Base-by-base conservation (phyloP, 2,113 vertebrate species). In the Athene noctua region DNA sequence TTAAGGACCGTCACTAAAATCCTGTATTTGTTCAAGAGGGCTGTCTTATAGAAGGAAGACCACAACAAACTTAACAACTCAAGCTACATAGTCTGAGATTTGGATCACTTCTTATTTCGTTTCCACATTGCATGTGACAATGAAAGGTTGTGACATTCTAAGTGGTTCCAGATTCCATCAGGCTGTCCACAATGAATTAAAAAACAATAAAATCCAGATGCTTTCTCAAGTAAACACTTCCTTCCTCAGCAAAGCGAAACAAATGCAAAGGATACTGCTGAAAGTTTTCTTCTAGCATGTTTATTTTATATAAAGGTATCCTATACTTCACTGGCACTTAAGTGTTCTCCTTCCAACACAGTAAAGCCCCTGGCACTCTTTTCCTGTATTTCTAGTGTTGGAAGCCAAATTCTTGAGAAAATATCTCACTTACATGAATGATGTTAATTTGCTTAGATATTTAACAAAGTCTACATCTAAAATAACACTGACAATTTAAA, bases 171-270 rank as follows among this genome's bases (percentile, higher is more conserved):
- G 97, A 96, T 73, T 71, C 87, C 73, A 80, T 66, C 93, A 74
- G 95, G 71, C 63, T 94, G 92, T 90, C 89, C 87, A 92, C 83
- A 47, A 73, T 65, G 79, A 93, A 96, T 89, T 91, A 84, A 90
- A 94, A 91, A 68, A 74, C 90, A 95, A 96, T 92, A 51, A 93
- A 86, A 92, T 93, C 95, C 95, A 97, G 96, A 95, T 94, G 96
- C 73, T 74, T 80, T 85, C 89, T 92, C 81, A 94, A 94, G 96
- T 89, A 94, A 96, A 96, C 86, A 83, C 86, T 86, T 87, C 90
- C 91, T 84, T 89, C 86, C 93, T 72, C 86, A 95, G 95, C 61
- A 92, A 85, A 94, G 79, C 0, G 1, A 88, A 95, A 34, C 23
- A 92, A 94, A 83, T 70, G 42, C 36, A 78, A 85, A 91, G 91